Evolutionary conservation across 92 coral and sea anemone genomes (phyloP).

Genomic region (Paragorgia papillata): DNA sequence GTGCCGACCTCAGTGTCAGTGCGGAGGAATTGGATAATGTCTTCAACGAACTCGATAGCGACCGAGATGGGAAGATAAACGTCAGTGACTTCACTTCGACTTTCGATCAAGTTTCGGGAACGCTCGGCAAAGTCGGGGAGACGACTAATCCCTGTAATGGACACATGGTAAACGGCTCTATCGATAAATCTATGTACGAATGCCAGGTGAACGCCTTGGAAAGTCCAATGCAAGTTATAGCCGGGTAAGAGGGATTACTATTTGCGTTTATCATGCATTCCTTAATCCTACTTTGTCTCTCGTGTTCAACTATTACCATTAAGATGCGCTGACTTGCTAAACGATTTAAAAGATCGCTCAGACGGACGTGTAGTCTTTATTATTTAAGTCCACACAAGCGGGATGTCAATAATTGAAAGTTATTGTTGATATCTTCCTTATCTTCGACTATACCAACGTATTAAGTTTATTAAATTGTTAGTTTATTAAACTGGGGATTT

Average conservation of each 20-base stretch:
- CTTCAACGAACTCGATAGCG: constrained; percentile 82
- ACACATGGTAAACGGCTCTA: neutral
- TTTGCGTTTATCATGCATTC: neutral
- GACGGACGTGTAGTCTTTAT: neutral
- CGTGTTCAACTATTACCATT: no score
- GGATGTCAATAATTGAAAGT: no score
- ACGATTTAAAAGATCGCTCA: no score
- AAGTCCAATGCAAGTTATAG: constrained; percentile 30
- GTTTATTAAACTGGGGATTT: no score
- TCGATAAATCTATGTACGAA: constrained; percentile 33
- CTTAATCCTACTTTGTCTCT: no score
- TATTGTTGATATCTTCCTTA: no score
- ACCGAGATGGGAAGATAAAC: constrained; percentile 81
- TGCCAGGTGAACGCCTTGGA: constrained; percentile 13
- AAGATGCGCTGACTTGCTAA: no score
- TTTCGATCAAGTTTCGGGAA: constrained; percentile 72
- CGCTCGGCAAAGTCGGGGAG: constrained; percentile 36
- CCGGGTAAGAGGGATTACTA: constrained; percentile 14
- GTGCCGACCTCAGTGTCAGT: constrained; percentile 73
- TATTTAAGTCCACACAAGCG: no score
- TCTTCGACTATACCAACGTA: no score
- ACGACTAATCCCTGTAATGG: neutral
- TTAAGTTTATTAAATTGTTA: no score
- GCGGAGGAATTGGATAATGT: constrained; percentile 61
- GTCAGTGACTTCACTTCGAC: constrained; percentile 73